Conservation (phyloP, 2,888 invertebrate genomes). For the Camponotus fellah region DNA sequence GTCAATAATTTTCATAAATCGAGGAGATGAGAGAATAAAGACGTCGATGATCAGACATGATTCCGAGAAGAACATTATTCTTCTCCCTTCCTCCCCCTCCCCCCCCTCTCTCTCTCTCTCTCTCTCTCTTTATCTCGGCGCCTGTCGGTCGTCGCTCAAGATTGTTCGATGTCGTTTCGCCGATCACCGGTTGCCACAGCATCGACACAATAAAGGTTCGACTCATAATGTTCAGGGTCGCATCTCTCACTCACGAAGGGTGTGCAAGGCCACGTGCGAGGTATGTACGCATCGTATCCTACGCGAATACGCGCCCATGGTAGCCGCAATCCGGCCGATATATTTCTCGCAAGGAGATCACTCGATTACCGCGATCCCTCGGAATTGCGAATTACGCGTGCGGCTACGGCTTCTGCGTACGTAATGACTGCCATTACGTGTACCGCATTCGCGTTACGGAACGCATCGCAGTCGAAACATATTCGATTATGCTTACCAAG, state of each 20-base stretch:
- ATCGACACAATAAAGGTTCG: constrained; percentile 42
- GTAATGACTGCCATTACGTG: constrained; percentile 53
- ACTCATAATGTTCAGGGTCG: constrained; percentile 45
- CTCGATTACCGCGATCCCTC: constrained; percentile 52
- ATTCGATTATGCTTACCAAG: constrained; percentile 50
- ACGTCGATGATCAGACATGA: constrained; percentile 5
- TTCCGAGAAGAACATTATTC: constrained; percentile 28
- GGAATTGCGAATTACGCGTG: constrained; percentile 51
- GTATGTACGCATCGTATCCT: background rate
- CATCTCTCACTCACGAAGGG: constrained; percentile 39
- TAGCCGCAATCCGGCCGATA: constrained; percentile 49
- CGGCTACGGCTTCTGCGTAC: constrained; percentile 42
- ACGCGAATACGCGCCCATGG: background rate
- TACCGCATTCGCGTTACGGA: constrained; percentile 48
- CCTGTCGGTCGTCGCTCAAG: constrained; percentile 10
- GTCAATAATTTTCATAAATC: constrained; percentile 24
- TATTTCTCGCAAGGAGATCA: constrained; percentile 52
- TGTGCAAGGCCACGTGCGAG: constrained; percentile 41
- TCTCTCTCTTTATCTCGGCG: background rate
- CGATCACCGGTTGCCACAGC: constrained; percentile 17
- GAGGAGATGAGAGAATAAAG: constrained; percentile 1
- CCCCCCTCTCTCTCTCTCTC: background rate
- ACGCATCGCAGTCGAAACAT: constrained; percentile 43
- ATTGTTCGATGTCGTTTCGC: background rate
- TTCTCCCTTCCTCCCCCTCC: background rate